Evolutionary conservation across 2,888 invertebrate species (phyloP).

Genomic region (Hirtodrosophila trivittata): DNA sequence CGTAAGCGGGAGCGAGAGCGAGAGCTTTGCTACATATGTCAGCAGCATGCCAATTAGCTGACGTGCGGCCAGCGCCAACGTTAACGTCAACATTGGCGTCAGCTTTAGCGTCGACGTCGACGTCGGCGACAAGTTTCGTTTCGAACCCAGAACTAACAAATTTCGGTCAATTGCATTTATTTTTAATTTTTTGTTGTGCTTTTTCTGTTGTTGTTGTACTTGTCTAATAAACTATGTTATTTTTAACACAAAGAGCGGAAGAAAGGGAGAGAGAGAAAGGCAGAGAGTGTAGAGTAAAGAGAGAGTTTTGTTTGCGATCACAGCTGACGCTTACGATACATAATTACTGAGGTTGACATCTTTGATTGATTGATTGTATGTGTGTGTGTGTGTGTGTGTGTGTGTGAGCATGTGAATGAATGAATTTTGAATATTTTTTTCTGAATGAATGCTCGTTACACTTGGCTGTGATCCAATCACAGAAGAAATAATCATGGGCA

Average conservation of each 20-base stretch:
- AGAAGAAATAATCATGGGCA: neutral
- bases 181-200: conserved; percentile 53
- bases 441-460: conserved; percentile 47
- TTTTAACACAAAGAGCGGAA: conserved; percentile 14
- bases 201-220: conserved; percentile 19
- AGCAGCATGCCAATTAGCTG: conserved; percentile 66
- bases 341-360: conserved; percentile 25
- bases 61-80: conserved; percentile 25
- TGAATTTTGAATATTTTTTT: conserved; percentile 22
- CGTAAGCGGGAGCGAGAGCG: conserved; percentile 1
- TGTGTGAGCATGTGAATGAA: conserved; percentile 34
- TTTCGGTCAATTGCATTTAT: conserved; percentile 62
- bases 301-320: neutral
- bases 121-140: conserved; percentile 45
- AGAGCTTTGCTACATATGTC: conserved; percentile 28
- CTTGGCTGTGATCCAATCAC: conserved; percentile 40
- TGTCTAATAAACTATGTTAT: conserved; percentile 49
- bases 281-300: neutral
- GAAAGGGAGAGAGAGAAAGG: neutral
- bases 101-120: conserved; percentile 2
- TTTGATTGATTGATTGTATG: conserved; percentile 64
- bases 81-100: neutral
- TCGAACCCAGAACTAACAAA: conserved; percentile 30
- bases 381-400: conserved; percentile 14
- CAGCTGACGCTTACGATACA: conserved; percentile 44